These are phyloP conservation scores for Platyrinchus mystaceus DNA, from an alignment of 2,797 vertebrate genomes.

Conservation along the genomic window DNA sequence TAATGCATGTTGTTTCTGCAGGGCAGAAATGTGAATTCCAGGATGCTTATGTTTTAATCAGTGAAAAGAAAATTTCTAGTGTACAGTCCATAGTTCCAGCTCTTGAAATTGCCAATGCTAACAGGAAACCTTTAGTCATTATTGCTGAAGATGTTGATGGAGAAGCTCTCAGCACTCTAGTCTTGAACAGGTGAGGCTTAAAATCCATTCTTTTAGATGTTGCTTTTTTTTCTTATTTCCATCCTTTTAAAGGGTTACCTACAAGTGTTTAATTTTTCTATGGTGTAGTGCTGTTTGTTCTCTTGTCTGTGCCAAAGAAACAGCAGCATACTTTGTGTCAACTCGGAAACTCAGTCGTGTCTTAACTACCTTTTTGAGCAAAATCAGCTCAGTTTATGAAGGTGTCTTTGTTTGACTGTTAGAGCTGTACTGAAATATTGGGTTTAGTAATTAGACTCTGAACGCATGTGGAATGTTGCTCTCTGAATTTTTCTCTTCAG, in stretches of 20 bases:
- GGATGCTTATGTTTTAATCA: constrained; percentile 94
- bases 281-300: background rate
- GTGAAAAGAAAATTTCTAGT: constrained; percentile 97
- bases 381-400: background rate
- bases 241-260: background rate
- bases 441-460: background rate
- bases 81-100: constrained; percentile 97
- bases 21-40: constrained; percentile 98
- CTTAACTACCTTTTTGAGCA: background rate
- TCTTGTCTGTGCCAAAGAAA: background rate
- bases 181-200: constrained; percentile 88
- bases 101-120: constrained; percentile 94
- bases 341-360: background rate
- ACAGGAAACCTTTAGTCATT: constrained; percentile 94
- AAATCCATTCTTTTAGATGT: background rate
- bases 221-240: fast-evolving
- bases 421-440: background rate
- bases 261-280: background rate
- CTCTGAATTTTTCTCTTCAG: constrained; percentile 70
- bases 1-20: constrained; percentile 43
- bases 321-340: fast-evolving
- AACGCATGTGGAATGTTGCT: background rate
- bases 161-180: constrained; percentile 96
- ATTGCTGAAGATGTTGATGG: constrained; percentile 96
- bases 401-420: background rate